Evolutionary conservation across 2,888 invertebrate genomes (phyloP), one percentile per base, ranked within the genome.

Genomic region (Anthrax anthrax): DNA sequence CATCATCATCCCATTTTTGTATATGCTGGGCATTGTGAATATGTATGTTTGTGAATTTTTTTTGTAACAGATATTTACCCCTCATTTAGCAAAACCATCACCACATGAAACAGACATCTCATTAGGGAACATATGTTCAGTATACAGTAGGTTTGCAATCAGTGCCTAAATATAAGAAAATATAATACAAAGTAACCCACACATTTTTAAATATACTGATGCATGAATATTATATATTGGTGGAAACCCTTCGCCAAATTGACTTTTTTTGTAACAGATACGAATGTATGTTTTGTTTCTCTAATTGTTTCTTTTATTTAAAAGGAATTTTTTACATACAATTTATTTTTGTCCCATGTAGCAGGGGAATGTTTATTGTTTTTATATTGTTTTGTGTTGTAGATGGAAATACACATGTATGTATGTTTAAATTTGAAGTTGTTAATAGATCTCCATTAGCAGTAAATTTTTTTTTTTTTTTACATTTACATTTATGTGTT

Each of bases 111-210:
- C 50, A 56, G 57, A 57, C 56, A 55, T 57, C 63, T 64, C 63
- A 64, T 64, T 64, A 64, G 62, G 58, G 61, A 64, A 63, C 63
- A 64, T 62, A 62, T 63, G 63, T 60, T 61, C 52, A 50, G 45
- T 47, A 50, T 52, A 51, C 39, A n/a, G 16, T n/a, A 10, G 17
- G n/a, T 38, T 12, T n/a, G n/a, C 37, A 16, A 6, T n/a, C 37
- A 16, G 8, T 17, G 23, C 23, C 9, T 27, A 9, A 27, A 27
- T 9, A 5, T 27, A 9, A 27, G 9, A 27, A 9, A 27, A 27
- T 8, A 9, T 9, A 9, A 27, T 8, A 27, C 5, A 32, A 12
- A 32, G 12, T 12, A 32, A 32, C 12, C n/a, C n/a, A n/a, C 3
- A 5, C 16, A 16, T 37, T 16, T 37, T 37, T 37, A 23, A 6